Evolutionary conservation across 2,888 invertebrate genomes (phyloP), one percentile per base, ranked within the genome.

Genomic region (Eupsilia transversa): DNA sequence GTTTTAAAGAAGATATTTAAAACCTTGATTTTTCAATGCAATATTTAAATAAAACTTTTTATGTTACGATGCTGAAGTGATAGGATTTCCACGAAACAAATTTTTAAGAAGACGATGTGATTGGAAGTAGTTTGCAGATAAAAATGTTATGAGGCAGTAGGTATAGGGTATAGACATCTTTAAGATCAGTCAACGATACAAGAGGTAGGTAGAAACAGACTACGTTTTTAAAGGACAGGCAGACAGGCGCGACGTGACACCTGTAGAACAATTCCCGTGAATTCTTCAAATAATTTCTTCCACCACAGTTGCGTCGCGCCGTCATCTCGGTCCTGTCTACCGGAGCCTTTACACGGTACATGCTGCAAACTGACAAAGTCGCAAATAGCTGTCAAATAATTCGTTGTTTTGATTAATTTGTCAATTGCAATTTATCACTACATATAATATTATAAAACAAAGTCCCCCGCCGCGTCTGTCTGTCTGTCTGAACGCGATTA

Each of bases 21-120:
- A 49, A 46, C 20, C n/a, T 70, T 49, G 0, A 7, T 63, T 72
- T 61, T 38, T 27, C 54, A 72, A 69, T 35, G 2, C 23, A 68
- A 41, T 3, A 23, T 52, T 23, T 57, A 69, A 64, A 49, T 41
- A 56, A 35, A 59, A 23, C 30, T 14, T 12, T 66, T 56, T 14
- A 52, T 75, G 3, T 41, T 72, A 43, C 35, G n/a, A 7, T 35
- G 72, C 63, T 80, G 57, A 79, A 79, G 76, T 64, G 63, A 67
- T 38, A 63, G 30, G 7, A 57, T 68, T 79, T 74, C 54, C 7
- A 74, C 35, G 52, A 38, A 60, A 68, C n/a, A 3, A 17, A 17
- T 38, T 30, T 23, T n/a, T 12, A 27, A 61, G 30, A 33, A 54
- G 46, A 41, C 38, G 6, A 30, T 27, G 33, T 54, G 27, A 0